Evolutionary conservation across 2,113 vertebrate species (phyloP).

Genomic region (Neodontobutis hainanensis): DNA sequence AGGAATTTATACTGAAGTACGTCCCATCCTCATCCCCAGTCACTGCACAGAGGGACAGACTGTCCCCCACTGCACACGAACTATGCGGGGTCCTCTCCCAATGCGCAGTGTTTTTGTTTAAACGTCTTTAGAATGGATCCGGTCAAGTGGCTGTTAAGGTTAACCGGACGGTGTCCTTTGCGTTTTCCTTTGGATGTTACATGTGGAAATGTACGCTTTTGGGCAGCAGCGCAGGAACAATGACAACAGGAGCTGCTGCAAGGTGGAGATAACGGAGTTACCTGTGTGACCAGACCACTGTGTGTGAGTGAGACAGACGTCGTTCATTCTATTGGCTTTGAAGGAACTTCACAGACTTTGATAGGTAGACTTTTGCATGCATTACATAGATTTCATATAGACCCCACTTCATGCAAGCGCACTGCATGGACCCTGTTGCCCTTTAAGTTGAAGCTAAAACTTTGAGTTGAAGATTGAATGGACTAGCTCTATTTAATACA

Average conservation of each 20-base stretch:
- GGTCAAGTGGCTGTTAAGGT: conserved; percentile 73
- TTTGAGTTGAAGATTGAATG: conserved; percentile 19
- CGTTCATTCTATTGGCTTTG: conserved; percentile 18
- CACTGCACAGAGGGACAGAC: not conserved
- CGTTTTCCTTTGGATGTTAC: conserved; percentile 51
- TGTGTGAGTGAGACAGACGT: conserved; percentile 24
- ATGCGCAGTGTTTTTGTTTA: not conserved
- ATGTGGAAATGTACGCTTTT: conserved; percentile 43
- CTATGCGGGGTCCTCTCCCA: not conserved
- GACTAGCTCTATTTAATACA: too few relatives aligned
- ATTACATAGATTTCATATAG: conserved; percentile 23
- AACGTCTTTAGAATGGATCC: conserved; percentile 38
- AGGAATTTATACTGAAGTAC: conserved; percentile 56
- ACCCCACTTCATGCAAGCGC: conserved; percentile 13
- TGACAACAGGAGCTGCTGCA: conserved; percentile 42
- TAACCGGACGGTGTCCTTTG: conserved; percentile 81
- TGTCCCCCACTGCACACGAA: not conserved
- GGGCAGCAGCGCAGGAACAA: conserved; percentile 24
- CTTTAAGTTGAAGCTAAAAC: not conserved
- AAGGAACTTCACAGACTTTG: conserved; percentile 42
- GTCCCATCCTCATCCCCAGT: conserved; percentile 15
- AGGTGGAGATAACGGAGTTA: conserved; percentile 66
- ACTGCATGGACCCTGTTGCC: conserved; percentile 10
- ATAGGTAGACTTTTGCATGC: conserved; percentile 66
- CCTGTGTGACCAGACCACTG: conserved; percentile 53